Evolutionary conservation across 1,140 invertebrate genomes (phyloP).

Genomic region (Aphis gossypii): DNA sequence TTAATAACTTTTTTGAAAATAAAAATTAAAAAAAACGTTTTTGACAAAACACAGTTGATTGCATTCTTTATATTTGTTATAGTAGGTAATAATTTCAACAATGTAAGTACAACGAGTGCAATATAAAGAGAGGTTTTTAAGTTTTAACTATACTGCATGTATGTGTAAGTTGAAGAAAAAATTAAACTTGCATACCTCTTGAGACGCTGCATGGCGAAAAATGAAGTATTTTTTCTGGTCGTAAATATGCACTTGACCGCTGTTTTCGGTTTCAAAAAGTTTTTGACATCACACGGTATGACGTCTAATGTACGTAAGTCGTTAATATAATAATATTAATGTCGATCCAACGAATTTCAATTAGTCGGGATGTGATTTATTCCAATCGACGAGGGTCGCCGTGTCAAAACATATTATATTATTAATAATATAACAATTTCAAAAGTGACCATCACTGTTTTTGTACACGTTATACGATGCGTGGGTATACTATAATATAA

Average conservation of each 20-base stretch:
- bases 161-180: no score
- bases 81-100: no score
- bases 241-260: background rate
- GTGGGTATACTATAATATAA: background rate
- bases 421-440: background rate
- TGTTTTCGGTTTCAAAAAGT: background rate
- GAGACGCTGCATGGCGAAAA: no score
- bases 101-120: no score
- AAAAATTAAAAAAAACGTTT: no score
- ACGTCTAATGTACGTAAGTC: background rate
- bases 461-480: background rate
- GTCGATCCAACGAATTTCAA: background rate
- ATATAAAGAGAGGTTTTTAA: no score
- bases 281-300: background rate
- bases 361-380: background rate
- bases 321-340: background rate
- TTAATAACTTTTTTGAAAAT: no score
- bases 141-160: no score
- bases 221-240: background rate
- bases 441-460: background rate
- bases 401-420: background rate
- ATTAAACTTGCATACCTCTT: no score
- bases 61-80: no score
- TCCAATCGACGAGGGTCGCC: background rate
- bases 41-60: no score